phyloP scores from a whole-genome alignment of 1,140 invertebrate species.

The Scaptodrosophila lebanonensis region DNA sequence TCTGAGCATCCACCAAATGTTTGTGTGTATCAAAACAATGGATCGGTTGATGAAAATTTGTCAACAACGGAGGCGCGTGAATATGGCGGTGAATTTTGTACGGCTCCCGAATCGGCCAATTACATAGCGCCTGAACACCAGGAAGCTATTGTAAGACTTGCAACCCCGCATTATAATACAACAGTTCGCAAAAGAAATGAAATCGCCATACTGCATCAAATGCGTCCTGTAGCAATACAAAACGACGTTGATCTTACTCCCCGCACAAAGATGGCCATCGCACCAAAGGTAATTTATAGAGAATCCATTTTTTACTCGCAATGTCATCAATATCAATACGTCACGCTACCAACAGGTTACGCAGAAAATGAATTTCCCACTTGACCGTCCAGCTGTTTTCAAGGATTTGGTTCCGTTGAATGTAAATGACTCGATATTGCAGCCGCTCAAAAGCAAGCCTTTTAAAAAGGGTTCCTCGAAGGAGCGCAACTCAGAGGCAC shows the following conservation, averaged over 20 bases:
- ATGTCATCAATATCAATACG: background rate
- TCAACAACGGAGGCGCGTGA: no score
- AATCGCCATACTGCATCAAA: slow-evolving; percentile 1
- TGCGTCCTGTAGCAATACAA: background rate
- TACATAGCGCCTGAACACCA: no score
- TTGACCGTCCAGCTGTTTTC: slow-evolving; percentile 21
- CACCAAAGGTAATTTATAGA: slow-evolving; percentile 27
- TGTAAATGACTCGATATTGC: slow-evolving; percentile 47
- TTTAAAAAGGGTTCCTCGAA: background rate
- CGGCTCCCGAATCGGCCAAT: no score
- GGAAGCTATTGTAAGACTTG: slow-evolving; percentile 1
- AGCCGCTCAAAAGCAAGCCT: background rate
- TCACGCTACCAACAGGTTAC: slow-evolving; percentile 22
- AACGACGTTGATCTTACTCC: slow-evolving; percentile 9
- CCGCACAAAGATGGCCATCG: slow-evolving; percentile 19
- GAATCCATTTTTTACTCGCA: background rate
- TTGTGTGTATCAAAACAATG: slow-evolving; percentile 11
- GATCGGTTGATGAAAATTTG: background rate
- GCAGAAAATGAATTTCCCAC: slow-evolving; percentile 47
- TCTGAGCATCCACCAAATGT: background rate
- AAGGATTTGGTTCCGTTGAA: slow-evolving; percentile 37
- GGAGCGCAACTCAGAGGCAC: background rate
- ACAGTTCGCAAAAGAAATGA: slow-evolving; percentile 25
- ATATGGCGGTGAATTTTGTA: no score
- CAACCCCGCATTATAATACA: slow-evolving; percentile 36